These are phyloP conservation scores for Andrena bucephala DNA, from an alignment of 2,888 invertebrate species.

Conservation along the genomic window DNA sequence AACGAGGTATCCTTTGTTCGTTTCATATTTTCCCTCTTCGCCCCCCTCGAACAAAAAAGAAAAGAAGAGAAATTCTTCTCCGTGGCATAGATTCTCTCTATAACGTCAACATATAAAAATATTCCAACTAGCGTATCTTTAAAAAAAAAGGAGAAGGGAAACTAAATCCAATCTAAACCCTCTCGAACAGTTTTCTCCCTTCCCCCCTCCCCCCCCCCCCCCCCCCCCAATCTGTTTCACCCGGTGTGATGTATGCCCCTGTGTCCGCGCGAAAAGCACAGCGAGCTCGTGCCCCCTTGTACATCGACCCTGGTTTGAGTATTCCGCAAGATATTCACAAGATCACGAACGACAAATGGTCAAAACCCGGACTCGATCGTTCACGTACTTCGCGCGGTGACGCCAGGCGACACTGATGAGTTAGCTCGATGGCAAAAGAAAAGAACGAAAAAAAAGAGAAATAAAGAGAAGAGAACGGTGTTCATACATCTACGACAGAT, in stretches of 20 bases:
- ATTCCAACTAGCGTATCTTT: slow-evolving; percentile 55
- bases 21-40: background rate
- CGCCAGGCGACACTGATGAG: slow-evolving; percentile 76
- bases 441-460: slow-evolving; percentile 11
- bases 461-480: slow-evolving; percentile 57
- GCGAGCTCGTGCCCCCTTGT: background rate
- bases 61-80: slow-evolving; percentile 35
- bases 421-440: slow-evolving; percentile 70
- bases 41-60: background rate
- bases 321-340: slow-evolving; percentile 52
- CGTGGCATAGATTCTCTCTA: slow-evolving; percentile 15
- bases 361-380: slow-evolving; percentile 50
- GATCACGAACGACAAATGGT: slow-evolving; percentile 48
- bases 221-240: background rate
- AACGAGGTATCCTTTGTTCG: slow-evolving; percentile 21
- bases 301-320: slow-evolving; percentile 41
- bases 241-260: background rate
- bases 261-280: slow-evolving; percentile 8
- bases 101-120: slow-evolving; percentile 69
- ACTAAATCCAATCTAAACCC: slow-evolving; percentile 60
- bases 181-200: slow-evolving; percentile 27
- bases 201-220: background rate
- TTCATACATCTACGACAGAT: slow-evolving; percentile 68
- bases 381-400: slow-evolving; percentile 57
- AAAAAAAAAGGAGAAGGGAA: slow-evolving; percentile 36